phyloP scores from a whole-genome alignment of 2,888 invertebrate genomes.

The Cryptophagus acutangulus region DNA sequence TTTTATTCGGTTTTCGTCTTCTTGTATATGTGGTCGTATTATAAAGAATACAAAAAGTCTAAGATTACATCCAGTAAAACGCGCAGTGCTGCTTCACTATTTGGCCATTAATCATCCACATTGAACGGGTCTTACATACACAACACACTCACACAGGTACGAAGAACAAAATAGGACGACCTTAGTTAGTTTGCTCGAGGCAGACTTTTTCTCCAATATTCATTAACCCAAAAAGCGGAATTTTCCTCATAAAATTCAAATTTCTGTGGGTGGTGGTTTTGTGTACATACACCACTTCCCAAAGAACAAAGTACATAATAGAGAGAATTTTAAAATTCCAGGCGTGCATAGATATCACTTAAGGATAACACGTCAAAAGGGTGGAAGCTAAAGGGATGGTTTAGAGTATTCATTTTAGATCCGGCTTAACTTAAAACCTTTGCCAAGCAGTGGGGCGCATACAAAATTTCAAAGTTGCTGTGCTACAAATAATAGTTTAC shows the following conservation, averaged over 20 bases:
- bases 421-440: slow-evolving; percentile 29
- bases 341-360: slow-evolving; percentile 26
- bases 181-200: not conserved
- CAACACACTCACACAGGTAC: slow-evolving; percentile 17
- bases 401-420: slow-evolving; percentile 22
- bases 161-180: slow-evolving; percentile 7
- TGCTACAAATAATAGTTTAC: no score
- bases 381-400: slow-evolving; percentile 19
- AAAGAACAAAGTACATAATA: no score
- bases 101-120: slow-evolving; percentile 19
- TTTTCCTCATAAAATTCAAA: no score
- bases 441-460: slow-evolving; percentile 23
- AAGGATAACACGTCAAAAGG: slow-evolving; percentile 22
- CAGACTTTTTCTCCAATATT: not conserved
- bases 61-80: slow-evolving; percentile 16
- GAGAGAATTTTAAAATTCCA: slow-evolving; percentile 21
- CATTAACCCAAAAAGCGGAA: no score
- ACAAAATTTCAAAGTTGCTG: slow-evolving; percentile 20
- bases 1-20: no score
- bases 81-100: slow-evolving; percentile 19
- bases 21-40: no score
- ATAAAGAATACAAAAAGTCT: slow-evolving; percentile 18
- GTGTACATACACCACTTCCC: no score
- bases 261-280: no score
- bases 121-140: slow-evolving; percentile 11